Evolutionary conservation across 2,888 invertebrate genomes (phyloP).

Genomic region (Leptinotarsa haldemani): DNA sequence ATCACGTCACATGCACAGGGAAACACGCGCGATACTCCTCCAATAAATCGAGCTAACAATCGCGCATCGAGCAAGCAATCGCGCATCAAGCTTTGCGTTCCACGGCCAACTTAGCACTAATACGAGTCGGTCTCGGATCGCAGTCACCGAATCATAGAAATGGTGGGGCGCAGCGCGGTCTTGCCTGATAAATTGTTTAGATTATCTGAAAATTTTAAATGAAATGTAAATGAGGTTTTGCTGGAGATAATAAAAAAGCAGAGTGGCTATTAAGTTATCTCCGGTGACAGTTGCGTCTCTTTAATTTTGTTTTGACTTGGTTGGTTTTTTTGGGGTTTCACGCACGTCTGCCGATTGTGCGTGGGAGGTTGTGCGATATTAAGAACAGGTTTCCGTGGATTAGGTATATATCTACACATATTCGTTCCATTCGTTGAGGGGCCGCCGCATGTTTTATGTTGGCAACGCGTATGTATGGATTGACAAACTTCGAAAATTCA

Average conservation of each 20-base stretch:
- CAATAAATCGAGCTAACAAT: conserved; percentile 1
- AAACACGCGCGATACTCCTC: conserved; percentile 33
- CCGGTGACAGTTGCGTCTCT: conserved; percentile 40
- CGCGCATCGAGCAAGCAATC: conserved; percentile 15
- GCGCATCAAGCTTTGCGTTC: conserved; percentile 35
- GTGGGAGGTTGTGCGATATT: conserved; percentile 32
- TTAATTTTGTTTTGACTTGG: conserved; percentile 40
- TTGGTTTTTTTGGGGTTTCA: conserved; percentile 30
- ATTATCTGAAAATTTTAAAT: conserved; percentile 47
- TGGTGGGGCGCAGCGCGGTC: conserved; percentile 32
- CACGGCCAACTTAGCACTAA: conserved; percentile 49
- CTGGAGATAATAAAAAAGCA: conserved; percentile 42
- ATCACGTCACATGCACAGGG: conserved; percentile 35
- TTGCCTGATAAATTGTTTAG: conserved; percentile 46
- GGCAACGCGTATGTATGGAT: neutral
- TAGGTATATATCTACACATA: neutral
- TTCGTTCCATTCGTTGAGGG: neutral
- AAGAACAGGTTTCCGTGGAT: conserved; percentile 7
- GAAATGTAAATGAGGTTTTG: conserved; percentile 46
- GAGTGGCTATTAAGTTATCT: conserved; percentile 45
- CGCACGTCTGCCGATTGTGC: conserved; percentile 26
- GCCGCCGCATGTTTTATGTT: neutral
- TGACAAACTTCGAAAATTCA: neutral
- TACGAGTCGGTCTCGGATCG: conserved; percentile 40
- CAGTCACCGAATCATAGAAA: conserved; percentile 41